Percentiles rank a stretch among this genome's conserved stretches.
phyloP scores from a whole-genome alignment of 2,113 vertebrate species.

The Poeciliopsis retropinna region DNA sequence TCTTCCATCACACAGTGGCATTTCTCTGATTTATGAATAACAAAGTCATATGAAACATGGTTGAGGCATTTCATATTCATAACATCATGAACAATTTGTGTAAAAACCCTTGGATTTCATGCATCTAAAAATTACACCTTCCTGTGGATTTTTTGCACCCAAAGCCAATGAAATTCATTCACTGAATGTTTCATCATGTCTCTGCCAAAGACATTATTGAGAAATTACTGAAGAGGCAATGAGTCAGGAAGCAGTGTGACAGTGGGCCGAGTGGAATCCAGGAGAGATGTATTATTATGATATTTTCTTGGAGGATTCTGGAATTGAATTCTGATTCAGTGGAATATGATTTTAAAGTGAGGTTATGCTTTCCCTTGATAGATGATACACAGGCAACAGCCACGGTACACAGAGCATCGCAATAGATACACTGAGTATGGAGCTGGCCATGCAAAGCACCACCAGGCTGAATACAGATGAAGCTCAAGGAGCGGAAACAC shows the following conservation, averaged over 20 bases:
- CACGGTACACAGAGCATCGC: constrained; percentile 66
- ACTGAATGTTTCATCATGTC: constrained; percentile 62
- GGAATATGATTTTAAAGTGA: constrained; percentile 73
- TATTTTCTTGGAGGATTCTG: constrained; percentile 72
- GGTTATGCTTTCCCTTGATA: constrained; percentile 67
- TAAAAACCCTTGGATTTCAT: constrained; percentile 69
- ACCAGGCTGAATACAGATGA: constrained; percentile 67
- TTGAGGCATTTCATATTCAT: constrained; percentile 67
- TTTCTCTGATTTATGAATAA: constrained; percentile 69
- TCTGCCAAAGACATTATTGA: constrained; percentile 59
- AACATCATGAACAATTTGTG: constrained; percentile 59
- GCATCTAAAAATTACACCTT: constrained; percentile 68
- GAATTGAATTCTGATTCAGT: constrained; percentile 78
- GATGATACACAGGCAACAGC: constrained; percentile 71
- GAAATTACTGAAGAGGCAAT: constrained; percentile 64
- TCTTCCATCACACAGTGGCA: constrained; percentile 48
- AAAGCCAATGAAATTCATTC: constrained; percentile 54
- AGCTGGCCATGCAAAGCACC: constrained; percentile 55
- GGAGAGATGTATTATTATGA: constrained; percentile 72
- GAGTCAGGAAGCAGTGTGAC: constrained; percentile 66
- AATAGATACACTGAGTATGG: constrained; percentile 64
- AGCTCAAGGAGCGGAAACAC: constrained; percentile 50
- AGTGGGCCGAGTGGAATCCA: constrained; percentile 65
- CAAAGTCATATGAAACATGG: constrained; percentile 58
- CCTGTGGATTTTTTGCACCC: constrained; percentile 18